Percentiles rank a stretch among this genome's conserved stretches.
Evolutionary conservation across 1,140 invertebrate genomes (phyloP).

Genomic region (Chelonus insularis): DNA sequence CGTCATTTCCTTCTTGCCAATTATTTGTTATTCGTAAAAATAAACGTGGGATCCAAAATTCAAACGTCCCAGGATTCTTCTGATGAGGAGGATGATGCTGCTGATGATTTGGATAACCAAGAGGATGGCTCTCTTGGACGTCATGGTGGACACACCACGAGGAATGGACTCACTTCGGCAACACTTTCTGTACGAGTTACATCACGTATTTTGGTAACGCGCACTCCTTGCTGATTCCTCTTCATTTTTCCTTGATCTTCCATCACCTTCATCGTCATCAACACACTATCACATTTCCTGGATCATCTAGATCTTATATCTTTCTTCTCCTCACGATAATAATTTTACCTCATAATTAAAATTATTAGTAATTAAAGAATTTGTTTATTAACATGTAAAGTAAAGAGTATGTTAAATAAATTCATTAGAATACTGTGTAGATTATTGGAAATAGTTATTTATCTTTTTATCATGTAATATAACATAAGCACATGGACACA

Average conservation of each 20-base stretch:
- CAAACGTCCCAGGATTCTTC: conserved; percentile 45
- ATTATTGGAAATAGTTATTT: too few species aligned
- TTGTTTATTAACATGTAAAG: too few species aligned
- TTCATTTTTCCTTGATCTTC: conserved; percentile 4
- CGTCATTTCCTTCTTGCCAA: too few species aligned
- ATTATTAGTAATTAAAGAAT: too few species aligned
- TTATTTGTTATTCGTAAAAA: too few species aligned
- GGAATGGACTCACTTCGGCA: conserved; percentile 55
- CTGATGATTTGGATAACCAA: conserved; percentile 52
- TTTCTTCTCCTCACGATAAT: too few species aligned
- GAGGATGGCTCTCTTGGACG: conserved; percentile 51
- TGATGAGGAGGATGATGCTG: conserved; percentile 54
- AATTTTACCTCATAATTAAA: too few species aligned
- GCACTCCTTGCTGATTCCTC: conserved; percentile 29
- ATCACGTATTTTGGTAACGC: conserved; percentile 56
- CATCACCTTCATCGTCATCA: not conserved
- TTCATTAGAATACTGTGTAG: too few species aligned
- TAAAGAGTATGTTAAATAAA: too few species aligned
- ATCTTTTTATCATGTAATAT: not conserved
- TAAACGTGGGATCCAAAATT: not conserved
- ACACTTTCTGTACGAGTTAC: conserved; percentile 58
- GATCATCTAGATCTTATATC: too few species aligned
- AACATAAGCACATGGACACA: not conserved
- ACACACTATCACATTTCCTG: not conserved
- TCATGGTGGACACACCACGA: conserved; percentile 46